A percentile compares a stretch with the other conserved stretches of the same genome.
Evolutionary conservation across 2,113 vertebrate species (phyloP).

Genomic region (Bufo gargarizans): DNA sequence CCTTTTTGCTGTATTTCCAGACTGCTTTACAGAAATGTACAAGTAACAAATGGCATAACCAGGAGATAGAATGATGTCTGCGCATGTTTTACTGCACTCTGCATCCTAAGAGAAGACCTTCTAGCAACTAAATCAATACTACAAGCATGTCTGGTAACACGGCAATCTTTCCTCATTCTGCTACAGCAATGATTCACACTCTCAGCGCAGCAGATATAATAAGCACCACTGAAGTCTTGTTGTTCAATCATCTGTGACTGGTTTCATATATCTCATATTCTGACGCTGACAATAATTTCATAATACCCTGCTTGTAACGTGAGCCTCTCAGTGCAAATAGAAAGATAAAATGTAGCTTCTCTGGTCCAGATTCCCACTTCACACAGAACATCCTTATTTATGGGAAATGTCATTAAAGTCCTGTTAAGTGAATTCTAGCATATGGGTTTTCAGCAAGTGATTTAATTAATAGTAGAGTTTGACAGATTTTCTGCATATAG

Average conservation of each 20-base stretch:
- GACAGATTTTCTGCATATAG: background rate
- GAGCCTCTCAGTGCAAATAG: constrained; percentile 65
- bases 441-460: background rate
- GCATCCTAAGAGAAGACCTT: constrained; percentile 84
- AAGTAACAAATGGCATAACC: constrained; percentile 75
- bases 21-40: constrained; percentile 80
- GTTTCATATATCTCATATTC: constrained; percentile 67
- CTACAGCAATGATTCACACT: constrained; percentile 80
- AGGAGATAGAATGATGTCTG: constrained; percentile 73
- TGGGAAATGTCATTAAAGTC: constrained; percentile 22
- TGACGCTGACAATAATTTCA: constrained; percentile 64
- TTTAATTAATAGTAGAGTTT: background rate
- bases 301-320: constrained; percentile 64
- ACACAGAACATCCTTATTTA: constrained; percentile 3
- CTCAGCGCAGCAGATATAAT: constrained; percentile 81
- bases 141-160: constrained; percentile 70
- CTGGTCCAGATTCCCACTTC: constrained; percentile 64
- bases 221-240: constrained; percentile 77
- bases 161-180: constrained; percentile 72
- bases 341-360: constrained; percentile 62
- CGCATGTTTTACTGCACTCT: constrained; percentile 78
- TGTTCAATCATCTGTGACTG: constrained; percentile 82
- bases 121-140: constrained; percentile 80
- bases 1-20: constrained; percentile 74
- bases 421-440: constrained; percentile 5